Evolutionary conservation across 2,113 vertebrate species (phyloP), one percentile per base, ranked within the genome.

Genomic region (Epinephelus cyanopodus): DNA sequence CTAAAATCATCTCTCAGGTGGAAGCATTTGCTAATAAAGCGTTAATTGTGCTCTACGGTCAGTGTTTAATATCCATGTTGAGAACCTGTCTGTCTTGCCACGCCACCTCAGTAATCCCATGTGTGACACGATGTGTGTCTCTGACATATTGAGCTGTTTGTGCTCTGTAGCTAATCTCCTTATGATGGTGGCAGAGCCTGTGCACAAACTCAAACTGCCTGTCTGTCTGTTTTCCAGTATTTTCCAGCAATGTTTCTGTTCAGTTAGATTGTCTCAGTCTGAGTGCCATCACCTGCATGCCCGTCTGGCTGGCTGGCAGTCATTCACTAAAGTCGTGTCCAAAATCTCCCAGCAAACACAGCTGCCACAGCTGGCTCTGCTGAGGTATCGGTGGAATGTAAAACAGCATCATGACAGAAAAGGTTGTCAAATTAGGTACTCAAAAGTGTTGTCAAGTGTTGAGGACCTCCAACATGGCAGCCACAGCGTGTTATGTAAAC

Each of bases 61-160:
- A 21, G 1, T 52, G 65, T 70, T 70, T 63, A 65, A 56, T 54
- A 61, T 69, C 23, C 47, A 18, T 77, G 58, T 42, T 39, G 29
- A 33, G 54, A 83, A 52, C 17, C 18, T 72, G 64, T 70, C 67
- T 48, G 45, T 69, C 27, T 60, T 25, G 27, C 15, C 57, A 45
- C 37, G 13, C 10, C 23, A 56, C 39, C 67, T 23, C 78, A 63
- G 45, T 73, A 37, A 85, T 50, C 70, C 66, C 45, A 58, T n/a
- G 23, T 8, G 11, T 60, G 80, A n/a, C 45, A 70, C 21, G 4
- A 64, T 67, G 73, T 48, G 48, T 53, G 23, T 58, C 17, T 42
- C 71, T 79, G 66, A 74, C 77, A 89, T 79, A 77, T 70, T 71
- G 79, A 88, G 80, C 76, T 76, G 79, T 83, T 83, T 58, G 53